Evolutionary conservation across 2,888 invertebrate genomes (phyloP), one percentile per base, ranked within the genome.

Genomic region (Leptodirus hochenwartii): DNA sequence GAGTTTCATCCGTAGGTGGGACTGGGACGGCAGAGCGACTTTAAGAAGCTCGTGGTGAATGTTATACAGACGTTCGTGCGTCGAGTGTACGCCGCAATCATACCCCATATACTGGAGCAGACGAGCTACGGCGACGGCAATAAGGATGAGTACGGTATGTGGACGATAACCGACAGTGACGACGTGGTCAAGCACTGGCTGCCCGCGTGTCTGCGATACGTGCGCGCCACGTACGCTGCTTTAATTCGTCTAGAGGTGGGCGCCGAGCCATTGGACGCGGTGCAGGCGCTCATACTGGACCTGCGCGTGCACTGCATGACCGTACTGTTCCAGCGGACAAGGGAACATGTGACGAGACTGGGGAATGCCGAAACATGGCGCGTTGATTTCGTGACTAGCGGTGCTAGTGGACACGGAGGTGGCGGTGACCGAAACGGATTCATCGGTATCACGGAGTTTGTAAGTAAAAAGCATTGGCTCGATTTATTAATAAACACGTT

Each of bases 191-290:
- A 58, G 39, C 55, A 69, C 5, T 82, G 81, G 75, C 59, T 82
- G 23, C 73, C 82, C 2, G 74, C 78, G 47, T 82, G 87, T 52
- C 62, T 93, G 29, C 64, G 80, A 26, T 73, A 77, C 41, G 69
- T 90, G 22, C 62, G 82, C 35, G 75, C 79, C 30, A 77, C 84
- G 26, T 84, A 87, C 47, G 71, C 76, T 22, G 70, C 75, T 4
- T 58, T 93, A 13, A 72, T 87, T 39, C 73, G 78, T 34, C 59
- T 90, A 20, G 91, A 93, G 53, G 59, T 91, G 33, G 88, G 88
- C 0, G 76, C 74, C 31, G 88, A 91, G 54, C 84, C 85, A 4
- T 59, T 88, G 30, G 81, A 81, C 42, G 72, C 85, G 34, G 72
- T 93, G 29, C 78, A 81, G 45, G 71, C 70, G 39, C 66, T 91